These are phyloP conservation scores for Mohoua ochrocephala DNA, from an alignment of 2,113 vertebrate species.

Conservation along the genomic window DNA sequence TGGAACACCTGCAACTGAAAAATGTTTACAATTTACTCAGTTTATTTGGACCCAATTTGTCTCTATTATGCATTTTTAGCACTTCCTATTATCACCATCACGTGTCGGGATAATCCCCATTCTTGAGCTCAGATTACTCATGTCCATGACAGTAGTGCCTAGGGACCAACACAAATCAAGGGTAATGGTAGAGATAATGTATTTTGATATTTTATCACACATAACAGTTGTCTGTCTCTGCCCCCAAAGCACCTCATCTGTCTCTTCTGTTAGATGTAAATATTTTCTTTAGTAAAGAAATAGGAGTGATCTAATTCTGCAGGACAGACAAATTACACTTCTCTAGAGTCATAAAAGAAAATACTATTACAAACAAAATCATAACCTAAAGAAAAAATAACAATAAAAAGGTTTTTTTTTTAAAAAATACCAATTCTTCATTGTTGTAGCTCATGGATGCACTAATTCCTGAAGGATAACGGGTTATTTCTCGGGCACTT, in stretches of 20 bases:
- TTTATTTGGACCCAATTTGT: neutral
- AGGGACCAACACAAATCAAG: neutral
- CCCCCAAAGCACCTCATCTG: neutral
- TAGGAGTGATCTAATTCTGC: neutral
- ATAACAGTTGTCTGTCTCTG: neutral
- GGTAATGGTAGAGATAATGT: neutral
- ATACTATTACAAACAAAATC: neutral
- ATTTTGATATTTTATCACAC: neutral
- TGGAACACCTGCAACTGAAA: neutral
- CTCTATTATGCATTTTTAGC: neutral
- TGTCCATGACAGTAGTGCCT: neutral
- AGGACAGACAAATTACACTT: neutral
- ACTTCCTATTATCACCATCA: neutral
- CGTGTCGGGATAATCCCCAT: rapidly evolving
- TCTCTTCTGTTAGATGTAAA: neutral
- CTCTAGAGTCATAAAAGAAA: neutral
- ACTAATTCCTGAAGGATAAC: neutral
- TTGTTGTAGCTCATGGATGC: neutral
- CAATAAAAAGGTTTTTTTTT: neutral
- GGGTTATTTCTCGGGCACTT: neutral
- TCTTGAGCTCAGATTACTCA: neutral
- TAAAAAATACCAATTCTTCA: neutral
- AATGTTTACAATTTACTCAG: neutral
- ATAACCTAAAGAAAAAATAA: neutral
- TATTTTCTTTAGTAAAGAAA: neutral